These are phyloP conservation scores for Leptocoma aspasia DNA, from an alignment of 2,113 vertebrate species.

Conservation along the genomic window DNA sequence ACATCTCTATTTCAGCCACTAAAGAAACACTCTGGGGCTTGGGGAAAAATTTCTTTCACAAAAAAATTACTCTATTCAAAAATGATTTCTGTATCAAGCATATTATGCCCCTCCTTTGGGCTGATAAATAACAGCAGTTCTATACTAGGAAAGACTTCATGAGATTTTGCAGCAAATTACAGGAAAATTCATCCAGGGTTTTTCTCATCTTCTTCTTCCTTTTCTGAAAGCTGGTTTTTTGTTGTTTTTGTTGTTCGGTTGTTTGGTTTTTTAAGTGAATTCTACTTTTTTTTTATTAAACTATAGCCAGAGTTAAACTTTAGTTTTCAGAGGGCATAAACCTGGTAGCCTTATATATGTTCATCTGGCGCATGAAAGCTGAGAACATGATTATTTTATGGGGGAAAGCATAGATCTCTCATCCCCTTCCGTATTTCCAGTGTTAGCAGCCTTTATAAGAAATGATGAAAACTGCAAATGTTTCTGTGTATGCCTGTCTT, in stretches of 20 bases:
- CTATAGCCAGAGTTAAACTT: not conserved
- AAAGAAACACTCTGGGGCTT: slow-evolving; percentile 6
- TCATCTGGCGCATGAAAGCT: not conserved
- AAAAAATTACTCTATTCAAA: not conserved
- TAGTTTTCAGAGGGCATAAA: not conserved
- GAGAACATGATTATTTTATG: not conserved
- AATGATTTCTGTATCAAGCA: not conserved
- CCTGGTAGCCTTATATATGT: not conserved
- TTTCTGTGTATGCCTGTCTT: not conserved
- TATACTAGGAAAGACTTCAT: not conserved
- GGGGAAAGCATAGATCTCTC: not conserved
- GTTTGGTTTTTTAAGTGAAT: not conserved
- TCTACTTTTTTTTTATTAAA: not conserved
- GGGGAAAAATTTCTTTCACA: not conserved
- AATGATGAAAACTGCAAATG: not conserved
- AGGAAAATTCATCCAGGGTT: not conserved
- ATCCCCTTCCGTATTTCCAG: not conserved
- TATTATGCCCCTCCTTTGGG: not conserved
- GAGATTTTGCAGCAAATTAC: not conserved
- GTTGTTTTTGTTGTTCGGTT: not conserved
- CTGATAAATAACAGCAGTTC: slow-evolving; percentile 24
- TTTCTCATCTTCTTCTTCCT: not conserved
- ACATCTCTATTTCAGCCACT: slow-evolving; percentile 25
- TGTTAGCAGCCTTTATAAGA: not conserved
- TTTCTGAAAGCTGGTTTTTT: not conserved